phyloP scores from a whole-genome alignment of 2,888 invertebrate genomes.

The Saturnia japonica region DNA sequence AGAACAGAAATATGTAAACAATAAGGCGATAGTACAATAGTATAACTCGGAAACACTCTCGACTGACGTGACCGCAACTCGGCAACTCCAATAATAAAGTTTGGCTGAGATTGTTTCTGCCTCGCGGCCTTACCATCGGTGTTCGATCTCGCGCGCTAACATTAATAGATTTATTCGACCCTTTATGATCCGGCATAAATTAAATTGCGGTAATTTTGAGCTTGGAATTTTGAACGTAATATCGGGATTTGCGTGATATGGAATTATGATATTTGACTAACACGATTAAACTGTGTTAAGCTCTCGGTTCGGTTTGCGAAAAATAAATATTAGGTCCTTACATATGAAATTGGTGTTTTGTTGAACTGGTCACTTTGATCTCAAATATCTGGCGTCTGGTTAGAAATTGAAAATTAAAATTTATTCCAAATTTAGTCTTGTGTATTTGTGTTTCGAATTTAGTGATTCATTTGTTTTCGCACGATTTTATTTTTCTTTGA shows the following conservation, averaged over 20 bases:
- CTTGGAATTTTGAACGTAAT: not conserved
- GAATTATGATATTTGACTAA: not conserved
- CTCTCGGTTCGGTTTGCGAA: not conserved
- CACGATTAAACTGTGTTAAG: not conserved
- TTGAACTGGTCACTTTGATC: too few species aligned
- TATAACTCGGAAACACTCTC: conserved; percentile 22
- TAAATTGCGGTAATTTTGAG: not conserved
- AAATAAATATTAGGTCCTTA: too few species aligned
- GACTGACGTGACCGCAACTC: conserved; percentile 45
- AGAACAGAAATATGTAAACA: conserved; percentile 18
- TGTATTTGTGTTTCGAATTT: too few species aligned
- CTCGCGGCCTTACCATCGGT: conserved; percentile 30
- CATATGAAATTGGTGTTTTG: too few species aligned
- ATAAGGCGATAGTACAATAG: conserved; percentile 32
- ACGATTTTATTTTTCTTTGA: too few species aligned
- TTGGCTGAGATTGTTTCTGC: conserved; percentile 42
- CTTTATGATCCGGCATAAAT: conserved; percentile 2
- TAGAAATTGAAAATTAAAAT: too few species aligned
- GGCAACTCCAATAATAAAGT: conserved; percentile 60
- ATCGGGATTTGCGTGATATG: not conserved
- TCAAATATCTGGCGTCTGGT: too few species aligned
- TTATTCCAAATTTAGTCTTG: too few species aligned
- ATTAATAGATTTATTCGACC: conserved; percentile 10
- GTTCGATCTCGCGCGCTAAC: conserved; percentile 14
- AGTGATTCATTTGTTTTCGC: too few species aligned